Evolutionary conservation across 2,888 invertebrate species (phyloP).

Genomic region (Temnothorax rugatulus): DNA sequence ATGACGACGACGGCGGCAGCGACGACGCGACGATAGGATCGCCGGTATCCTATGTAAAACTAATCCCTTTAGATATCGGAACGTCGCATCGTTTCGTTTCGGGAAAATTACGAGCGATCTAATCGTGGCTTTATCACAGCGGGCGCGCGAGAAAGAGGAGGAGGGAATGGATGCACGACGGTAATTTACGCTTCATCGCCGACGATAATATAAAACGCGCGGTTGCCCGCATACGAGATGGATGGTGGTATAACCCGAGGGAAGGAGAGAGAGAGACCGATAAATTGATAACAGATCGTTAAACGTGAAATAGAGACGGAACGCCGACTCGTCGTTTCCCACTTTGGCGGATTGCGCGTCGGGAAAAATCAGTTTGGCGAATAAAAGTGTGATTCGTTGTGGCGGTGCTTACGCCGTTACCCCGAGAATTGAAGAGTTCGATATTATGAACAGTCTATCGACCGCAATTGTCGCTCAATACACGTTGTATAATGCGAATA

Average conservation of each 20-base stretch:
- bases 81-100: conserved; percentile 22
- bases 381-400: conserved; percentile 39
- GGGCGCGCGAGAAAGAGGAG: neutral
- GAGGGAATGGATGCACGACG: neutral
- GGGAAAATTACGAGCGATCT: conserved; percentile 47
- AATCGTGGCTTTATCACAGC: conserved; percentile 48
- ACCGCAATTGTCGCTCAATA: conserved; percentile 32
- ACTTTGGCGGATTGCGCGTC: conserved; percentile 24
- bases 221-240: conserved; percentile 21
- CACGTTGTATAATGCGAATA: conserved; percentile 23
- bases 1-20: neutral
- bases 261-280: conserved; percentile 18
- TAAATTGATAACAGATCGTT: conserved; percentile 71
- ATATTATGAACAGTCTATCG: conserved; percentile 34
- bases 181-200: conserved; percentile 56
- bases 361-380: conserved; percentile 37
- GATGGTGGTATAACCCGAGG: neutral
- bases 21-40: neutral
- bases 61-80: conserved; percentile 18
- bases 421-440: conserved; percentile 28
- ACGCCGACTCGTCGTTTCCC: conserved; percentile 43
- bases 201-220: conserved; percentile 47
- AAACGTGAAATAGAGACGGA: conserved; percentile 60
- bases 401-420: conserved; percentile 21
- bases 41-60: conserved; percentile 13